phyloP scores from a whole-genome alignment of 2,797 vertebrate genomes.

The Hippocampus kuda region DNA sequence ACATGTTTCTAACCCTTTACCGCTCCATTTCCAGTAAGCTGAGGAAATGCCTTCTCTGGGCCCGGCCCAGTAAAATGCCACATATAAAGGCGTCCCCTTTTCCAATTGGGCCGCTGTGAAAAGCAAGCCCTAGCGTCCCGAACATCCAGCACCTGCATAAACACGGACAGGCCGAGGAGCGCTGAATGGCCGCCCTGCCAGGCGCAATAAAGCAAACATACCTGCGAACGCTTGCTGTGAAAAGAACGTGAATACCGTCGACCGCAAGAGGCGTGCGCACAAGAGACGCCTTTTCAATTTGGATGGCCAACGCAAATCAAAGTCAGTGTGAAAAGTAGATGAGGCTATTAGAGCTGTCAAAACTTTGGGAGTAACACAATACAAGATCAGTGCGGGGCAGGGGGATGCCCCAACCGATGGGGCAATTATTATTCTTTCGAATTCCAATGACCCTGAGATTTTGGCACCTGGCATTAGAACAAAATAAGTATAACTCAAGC shows the following conservation, averaged over 20 bases:
- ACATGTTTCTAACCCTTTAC: slow-evolving; percentile 33
- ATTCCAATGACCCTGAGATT: too few species aligned
- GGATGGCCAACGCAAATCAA: slow-evolving; percentile 16
- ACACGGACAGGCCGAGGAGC: slow-evolving; percentile 54
- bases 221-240: slow-evolving; percentile 56
- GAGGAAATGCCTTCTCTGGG: slow-evolving; percentile 75
- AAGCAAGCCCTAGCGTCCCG: slow-evolving; percentile 22
- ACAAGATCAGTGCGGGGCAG: not conserved
- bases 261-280: slow-evolving; percentile 26
- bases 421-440: too few species aligned
- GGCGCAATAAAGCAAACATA: slow-evolving; percentile 59
- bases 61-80: slow-evolving; percentile 60
- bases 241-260: slow-evolving; percentile 24
- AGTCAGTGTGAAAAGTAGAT: slow-evolving; percentile 14
- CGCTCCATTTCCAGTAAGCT: slow-evolving; percentile 60
- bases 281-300: slow-evolving; percentile 12
- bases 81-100: slow-evolving; percentile 59
- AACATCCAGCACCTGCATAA: slow-evolving; percentile 72
- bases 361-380: slow-evolving; percentile 14
- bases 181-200: slow-evolving; percentile 45
- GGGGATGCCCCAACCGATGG: not conserved
- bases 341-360: slow-evolving; percentile 6
- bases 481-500: too few species aligned
- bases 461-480: too few species aligned
- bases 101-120: slow-evolving; percentile 2